phyloP scores from a whole-genome alignment of 2,888 invertebrate genomes.

The Achlya flavicornis region DNA sequence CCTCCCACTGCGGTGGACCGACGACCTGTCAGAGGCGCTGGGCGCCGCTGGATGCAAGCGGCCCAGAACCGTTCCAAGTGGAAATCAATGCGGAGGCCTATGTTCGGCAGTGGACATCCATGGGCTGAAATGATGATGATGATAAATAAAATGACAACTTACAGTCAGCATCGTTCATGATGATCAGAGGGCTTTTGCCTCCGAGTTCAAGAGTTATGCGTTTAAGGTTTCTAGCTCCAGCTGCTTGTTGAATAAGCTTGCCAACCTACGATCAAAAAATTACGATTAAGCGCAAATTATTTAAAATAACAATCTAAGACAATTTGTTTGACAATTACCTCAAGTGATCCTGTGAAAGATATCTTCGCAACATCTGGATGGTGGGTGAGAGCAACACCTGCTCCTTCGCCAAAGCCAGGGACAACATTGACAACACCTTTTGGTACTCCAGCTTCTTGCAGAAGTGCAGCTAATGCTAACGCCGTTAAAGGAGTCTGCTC shows the following conservation, averaged over 20 bases:
- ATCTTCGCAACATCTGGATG: conserved; percentile 92
- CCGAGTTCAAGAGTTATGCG: conserved; percentile 92
- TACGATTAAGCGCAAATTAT: background rate
- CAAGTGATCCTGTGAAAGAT: conserved; percentile 86
- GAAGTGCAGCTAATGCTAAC: conserved; percentile 90
- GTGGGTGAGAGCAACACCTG: conserved; percentile 89
- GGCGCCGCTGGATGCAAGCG: too few species aligned
- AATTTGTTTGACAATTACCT: conserved; percentile 44
- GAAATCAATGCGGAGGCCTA: too few species aligned
- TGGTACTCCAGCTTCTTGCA: conserved; percentile 94
- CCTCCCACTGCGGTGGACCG: too few species aligned
- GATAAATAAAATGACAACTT: too few species aligned
- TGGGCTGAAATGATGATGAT: too few species aligned
- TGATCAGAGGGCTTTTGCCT: conserved; percentile 93
- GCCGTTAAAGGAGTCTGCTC: conserved; percentile 97
- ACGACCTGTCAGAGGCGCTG: too few species aligned
- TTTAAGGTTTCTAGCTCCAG: conserved; percentile 91
- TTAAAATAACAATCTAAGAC: too few species aligned
- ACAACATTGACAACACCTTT: conserved; percentile 95
- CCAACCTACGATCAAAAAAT: conserved; percentile 73
- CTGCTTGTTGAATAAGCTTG: conserved; percentile 85
- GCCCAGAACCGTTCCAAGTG: too few species aligned
- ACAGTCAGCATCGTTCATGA: conserved; percentile 91
- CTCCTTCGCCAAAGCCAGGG: conserved; percentile 90
- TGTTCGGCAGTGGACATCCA: too few species aligned